Percentiles rank a stretch among this genome's conserved stretches.
These are phyloP conservation scores for Dolomedes plantarius DNA, from an alignment of 2,888 invertebrate genomes.

Conservation along the genomic window DNA sequence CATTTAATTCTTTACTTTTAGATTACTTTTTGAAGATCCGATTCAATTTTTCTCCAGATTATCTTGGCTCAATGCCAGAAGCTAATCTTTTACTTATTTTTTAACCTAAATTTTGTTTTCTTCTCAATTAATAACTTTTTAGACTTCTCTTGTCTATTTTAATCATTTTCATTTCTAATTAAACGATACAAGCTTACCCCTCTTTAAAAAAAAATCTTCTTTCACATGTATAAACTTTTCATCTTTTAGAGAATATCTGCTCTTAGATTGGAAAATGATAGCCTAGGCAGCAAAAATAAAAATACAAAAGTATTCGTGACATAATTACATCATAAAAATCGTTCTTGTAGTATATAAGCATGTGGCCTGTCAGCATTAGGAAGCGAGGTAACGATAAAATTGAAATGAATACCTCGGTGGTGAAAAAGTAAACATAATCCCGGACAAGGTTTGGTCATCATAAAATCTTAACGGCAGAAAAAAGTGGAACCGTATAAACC, in stretches of 20 bases:
- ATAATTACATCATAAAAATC: slow-evolving; percentile 30
- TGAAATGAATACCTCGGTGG: slow-evolving; percentile 19
- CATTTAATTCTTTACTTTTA: slow-evolving; percentile 25
- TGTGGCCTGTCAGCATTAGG: too few relatives aligned
- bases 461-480: slow-evolving; percentile 4
- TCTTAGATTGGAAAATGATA: too few relatives aligned
- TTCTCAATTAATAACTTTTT: slow-evolving; percentile 58
- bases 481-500: background rate
- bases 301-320: too few relatives aligned
- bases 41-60: slow-evolving; percentile 22
- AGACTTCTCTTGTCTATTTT: slow-evolving; percentile 22
- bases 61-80: background rate
- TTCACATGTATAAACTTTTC: too few relatives aligned
- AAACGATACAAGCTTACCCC: slow-evolving; percentile 33
- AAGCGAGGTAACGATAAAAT: slow-evolving; percentile 11
- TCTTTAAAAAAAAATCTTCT: too few relatives aligned
- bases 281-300: too few relatives aligned
- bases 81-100: slow-evolving; percentile 17
- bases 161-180: slow-evolving; percentile 45
- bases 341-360: background rate
- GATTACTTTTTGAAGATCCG: slow-evolving; percentile 44
- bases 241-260: too few relatives aligned
- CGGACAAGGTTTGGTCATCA: background rate
- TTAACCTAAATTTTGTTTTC: slow-evolving; percentile 42
- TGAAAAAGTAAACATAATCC: slow-evolving; percentile 27